Evolutionary conservation across 2,797 vertebrate species (phyloP).

Genomic region (Falco columbarius): DNA sequence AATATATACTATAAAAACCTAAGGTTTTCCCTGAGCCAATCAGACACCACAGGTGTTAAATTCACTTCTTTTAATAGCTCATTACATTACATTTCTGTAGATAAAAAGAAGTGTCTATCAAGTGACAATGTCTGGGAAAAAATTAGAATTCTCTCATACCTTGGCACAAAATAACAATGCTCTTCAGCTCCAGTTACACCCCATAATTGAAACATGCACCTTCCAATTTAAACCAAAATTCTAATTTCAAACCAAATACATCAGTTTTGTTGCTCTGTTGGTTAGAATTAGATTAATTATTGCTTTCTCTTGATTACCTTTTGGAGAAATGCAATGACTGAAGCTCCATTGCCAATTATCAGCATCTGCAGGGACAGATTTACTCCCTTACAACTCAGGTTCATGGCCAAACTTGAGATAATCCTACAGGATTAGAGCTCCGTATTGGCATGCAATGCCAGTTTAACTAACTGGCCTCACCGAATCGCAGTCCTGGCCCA

Average conservation of each 20-base stretch:
- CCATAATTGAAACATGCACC: not conserved
- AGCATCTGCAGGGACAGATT: not conserved
- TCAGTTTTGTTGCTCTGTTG: not conserved
- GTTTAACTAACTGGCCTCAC: not conserved
- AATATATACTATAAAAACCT: not conserved
- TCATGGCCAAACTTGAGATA: not conserved
- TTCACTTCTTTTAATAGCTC: slow-evolving; percentile 7
- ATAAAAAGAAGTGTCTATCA: slow-evolving; percentile 6
- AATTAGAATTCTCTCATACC: not conserved
- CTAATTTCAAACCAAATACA: not conserved
- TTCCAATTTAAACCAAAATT: not conserved
- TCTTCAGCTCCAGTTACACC: not conserved
- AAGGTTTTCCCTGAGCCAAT: not conserved
- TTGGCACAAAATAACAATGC: not conserved
- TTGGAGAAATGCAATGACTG: not conserved
- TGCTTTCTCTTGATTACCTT: not conserved
- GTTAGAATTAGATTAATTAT: not conserved
- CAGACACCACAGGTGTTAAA: not conserved
- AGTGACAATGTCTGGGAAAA: not conserved
- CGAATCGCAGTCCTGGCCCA: not conserved
- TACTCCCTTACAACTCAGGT: not conserved
- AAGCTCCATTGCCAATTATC: not conserved
- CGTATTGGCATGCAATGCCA: not conserved
- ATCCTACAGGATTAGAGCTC: not conserved
- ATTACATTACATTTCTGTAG: slow-evolving; percentile 40